Conservation (phyloP, 2,113 vertebrate genomes). For the Amphiprion ocellaris region DNA sequence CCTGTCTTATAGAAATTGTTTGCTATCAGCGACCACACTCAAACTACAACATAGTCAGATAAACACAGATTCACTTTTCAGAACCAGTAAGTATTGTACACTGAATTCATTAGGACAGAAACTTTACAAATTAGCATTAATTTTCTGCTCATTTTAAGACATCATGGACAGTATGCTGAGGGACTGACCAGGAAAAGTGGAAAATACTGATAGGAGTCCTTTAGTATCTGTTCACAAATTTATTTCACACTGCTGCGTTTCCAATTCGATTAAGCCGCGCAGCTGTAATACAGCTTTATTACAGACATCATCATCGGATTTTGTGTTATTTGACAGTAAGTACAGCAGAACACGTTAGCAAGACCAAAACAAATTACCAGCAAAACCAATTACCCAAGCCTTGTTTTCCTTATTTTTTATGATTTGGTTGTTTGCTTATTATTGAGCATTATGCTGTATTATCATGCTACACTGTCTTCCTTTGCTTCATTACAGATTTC, state of each 20-base stretch:
- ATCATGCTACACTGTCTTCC: background rate
- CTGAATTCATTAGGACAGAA: no score
- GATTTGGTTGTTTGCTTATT: constrained; percentile 48
- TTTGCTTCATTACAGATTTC: constrained; percentile 44
- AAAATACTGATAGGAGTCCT: background rate
- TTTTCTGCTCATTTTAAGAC: background rate
- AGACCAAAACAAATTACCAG: constrained; percentile 39
- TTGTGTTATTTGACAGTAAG: constrained; percentile 13
- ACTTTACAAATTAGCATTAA: no score
- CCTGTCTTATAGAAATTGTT: no score
- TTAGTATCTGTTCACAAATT: background rate
- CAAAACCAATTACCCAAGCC: constrained; percentile 40
- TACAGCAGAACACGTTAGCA: constrained; percentile 12
- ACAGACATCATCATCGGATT: constrained; percentile 5
- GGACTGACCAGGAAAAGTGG: background rate
- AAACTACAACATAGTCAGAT: no score
- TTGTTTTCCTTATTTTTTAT: constrained; percentile 27
- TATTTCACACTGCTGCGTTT: background rate
- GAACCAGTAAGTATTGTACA: no score
- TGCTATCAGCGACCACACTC: no score
- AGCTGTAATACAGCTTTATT: background rate
- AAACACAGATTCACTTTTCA: no score
- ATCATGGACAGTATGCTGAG: background rate
- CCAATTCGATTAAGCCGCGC: background rate
- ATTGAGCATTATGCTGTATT: constrained; percentile 19